Conservation (phyloP, 2,797 vertebrate species). For the Leucoraja ocellata region DNA sequence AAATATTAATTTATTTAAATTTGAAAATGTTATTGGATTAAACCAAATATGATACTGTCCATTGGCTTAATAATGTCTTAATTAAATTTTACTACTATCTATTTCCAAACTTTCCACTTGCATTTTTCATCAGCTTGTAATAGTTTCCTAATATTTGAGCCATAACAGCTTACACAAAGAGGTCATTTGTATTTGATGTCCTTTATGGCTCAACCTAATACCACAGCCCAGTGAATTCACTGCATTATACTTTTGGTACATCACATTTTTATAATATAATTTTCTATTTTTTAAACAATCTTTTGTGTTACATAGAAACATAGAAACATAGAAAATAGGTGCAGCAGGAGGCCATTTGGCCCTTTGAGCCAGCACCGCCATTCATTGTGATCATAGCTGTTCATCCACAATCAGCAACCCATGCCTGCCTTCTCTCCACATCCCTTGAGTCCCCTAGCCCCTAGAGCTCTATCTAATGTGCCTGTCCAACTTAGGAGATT, state of each 20-base stretch:
- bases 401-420: no score
- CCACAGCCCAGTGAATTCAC: neutral
- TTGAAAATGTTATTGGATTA: neutral
- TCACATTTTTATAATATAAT: neutral
- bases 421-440: no score
- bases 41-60: neutral
- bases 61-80: slow-evolving; percentile 11
- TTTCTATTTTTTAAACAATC: neutral
- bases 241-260: neutral
- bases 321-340: no score
- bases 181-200: neutral
- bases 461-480: no score
- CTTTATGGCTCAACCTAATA: neutral
- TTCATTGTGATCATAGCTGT: no score
- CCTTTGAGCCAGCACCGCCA: no score
- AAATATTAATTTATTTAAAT: neutral
- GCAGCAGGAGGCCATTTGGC: no score
- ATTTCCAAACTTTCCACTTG: neutral
- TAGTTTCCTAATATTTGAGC: neutral
- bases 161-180: neutral
- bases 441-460: no score
- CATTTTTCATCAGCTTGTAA: neutral
- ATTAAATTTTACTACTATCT: neutral
- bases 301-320: no score
- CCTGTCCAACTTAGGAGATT: no score